A percentile compares a stretch with the other conserved stretches of the same genome.
These are phyloP conservation scores for Palythoa grandis DNA, from an alignment of 92 coral and sea anemone species.

Conservation along the genomic window DNA sequence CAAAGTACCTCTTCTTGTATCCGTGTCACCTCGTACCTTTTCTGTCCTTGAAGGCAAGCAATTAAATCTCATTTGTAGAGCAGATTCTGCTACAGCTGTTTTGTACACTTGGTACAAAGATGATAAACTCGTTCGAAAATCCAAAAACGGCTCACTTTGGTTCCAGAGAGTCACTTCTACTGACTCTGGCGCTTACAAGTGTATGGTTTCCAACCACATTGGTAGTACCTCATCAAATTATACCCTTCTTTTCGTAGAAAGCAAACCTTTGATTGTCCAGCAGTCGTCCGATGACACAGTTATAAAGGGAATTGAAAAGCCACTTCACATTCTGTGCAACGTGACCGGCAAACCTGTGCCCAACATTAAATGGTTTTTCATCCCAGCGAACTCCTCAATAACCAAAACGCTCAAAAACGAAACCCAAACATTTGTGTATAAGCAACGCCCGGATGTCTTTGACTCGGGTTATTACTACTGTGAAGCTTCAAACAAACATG, in stretches of 20 bases:
- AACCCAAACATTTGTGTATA: conserved; percentile 50
- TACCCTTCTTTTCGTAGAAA: conserved; percentile 58
- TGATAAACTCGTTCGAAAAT: conserved; percentile 42
- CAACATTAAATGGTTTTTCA: conserved; percentile 62
- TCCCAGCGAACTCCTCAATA: conserved; percentile 27
- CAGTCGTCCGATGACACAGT: conserved; percentile 53
- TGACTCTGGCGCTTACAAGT: conserved; percentile 62
- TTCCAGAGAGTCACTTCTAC: conserved; percentile 31
- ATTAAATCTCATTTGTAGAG: conserved; percentile 46
- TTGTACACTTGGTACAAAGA: conserved; percentile 64
- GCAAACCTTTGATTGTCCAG: conserved; percentile 53
- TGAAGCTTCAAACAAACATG: conserved; percentile 60
- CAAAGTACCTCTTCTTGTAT: conserved; percentile 44
- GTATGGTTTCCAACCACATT: conserved; percentile 60
- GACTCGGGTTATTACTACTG: conserved; percentile 67
- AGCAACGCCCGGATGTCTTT: conserved; percentile 27
- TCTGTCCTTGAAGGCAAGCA: conserved; percentile 45
- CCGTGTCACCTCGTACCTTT: conserved; percentile 24
- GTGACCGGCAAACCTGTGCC: conserved; percentile 68
- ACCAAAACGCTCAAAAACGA: conserved; percentile 35
- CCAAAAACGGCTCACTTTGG: conserved; percentile 48
- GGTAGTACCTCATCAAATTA: conserved; percentile 67
- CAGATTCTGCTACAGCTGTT: conserved; percentile 46
- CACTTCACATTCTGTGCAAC: conserved; percentile 57
- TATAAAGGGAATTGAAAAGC: conserved; percentile 33